These are phyloP conservation scores for Sclerodermus sp. DNA, from an alignment of 2,888 invertebrate genomes.

Conservation along the genomic window DNA sequence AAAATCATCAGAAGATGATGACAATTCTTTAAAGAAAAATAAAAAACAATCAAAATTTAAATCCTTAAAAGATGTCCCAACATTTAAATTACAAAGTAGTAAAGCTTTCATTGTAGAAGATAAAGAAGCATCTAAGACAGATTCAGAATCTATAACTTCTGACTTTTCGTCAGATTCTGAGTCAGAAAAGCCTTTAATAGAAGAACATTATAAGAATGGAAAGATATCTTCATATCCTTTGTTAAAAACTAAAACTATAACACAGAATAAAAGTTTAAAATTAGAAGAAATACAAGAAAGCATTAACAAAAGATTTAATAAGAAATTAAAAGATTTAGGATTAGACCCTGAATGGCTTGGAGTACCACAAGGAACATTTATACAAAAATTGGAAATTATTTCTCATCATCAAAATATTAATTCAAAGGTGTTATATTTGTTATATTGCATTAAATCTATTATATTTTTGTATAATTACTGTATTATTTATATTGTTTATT, in stretches of 20 bases:
- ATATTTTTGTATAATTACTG: slow-evolving; percentile 1
- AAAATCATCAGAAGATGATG: too few species aligned
- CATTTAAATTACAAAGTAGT: too few species aligned
- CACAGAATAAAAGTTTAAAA: slow-evolving; percentile 2
- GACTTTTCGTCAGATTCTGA: neutral
- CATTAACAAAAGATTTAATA: slow-evolving; percentile 57
- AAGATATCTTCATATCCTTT: neutral
- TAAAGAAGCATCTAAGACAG: neutral
- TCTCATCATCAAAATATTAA: slow-evolving; percentile 63
- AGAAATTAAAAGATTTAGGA: slow-evolving; percentile 63
- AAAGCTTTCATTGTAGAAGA: too few species aligned
- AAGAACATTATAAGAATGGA: neutral
- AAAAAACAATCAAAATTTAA: too few species aligned
- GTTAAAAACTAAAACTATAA: neutral
- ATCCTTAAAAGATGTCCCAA: too few species aligned
- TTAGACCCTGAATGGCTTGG: slow-evolving; percentile 67
- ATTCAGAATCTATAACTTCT: neutral
- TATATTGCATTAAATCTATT: neutral
- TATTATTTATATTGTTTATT: slow-evolving; percentile 10
- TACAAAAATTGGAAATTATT: slow-evolving; percentile 63
- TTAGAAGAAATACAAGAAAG: slow-evolving; percentile 28
- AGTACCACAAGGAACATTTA: slow-evolving; percentile 62
- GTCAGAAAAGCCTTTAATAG: neutral
- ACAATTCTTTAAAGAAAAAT: too few species aligned
- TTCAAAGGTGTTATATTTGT: slow-evolving; percentile 63